These are phyloP conservation scores for Tauraco hartlaubi DNA, from an alignment of 2,797 vertebrate genomes.

Conservation along the genomic window DNA sequence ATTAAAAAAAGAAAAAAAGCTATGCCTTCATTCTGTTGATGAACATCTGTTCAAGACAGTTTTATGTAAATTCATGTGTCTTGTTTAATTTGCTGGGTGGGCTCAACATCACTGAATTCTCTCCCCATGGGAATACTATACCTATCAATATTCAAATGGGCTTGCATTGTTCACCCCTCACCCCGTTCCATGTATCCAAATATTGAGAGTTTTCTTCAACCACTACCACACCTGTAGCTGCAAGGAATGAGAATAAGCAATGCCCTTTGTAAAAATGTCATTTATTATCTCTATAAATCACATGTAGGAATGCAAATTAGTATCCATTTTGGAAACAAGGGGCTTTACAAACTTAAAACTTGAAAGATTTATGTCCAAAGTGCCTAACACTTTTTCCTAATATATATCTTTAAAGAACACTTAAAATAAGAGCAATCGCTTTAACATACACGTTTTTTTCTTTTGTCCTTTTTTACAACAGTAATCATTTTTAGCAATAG, in stretches of 20 bases:
- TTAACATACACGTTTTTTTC: not conserved
- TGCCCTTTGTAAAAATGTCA: not conserved
- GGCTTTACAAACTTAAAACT: not conserved
- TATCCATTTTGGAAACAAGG: not conserved
- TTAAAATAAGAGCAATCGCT: not conserved
- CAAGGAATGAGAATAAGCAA: not conserved
- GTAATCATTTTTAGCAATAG: not conserved
- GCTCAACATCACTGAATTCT: not conserved
- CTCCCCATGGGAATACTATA: not conserved
- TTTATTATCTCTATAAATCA: not conserved
- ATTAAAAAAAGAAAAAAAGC: not conserved
- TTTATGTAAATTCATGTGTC: conserved; percentile 32
- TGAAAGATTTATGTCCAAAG: not conserved
- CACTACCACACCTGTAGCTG: not conserved
- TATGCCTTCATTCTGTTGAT: not conserved
- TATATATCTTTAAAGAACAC: not conserved
- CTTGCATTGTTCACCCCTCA: not conserved
- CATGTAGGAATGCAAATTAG: not conserved
- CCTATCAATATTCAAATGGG: not conserved
- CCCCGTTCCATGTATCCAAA: not conserved
- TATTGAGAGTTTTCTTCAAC: not conserved
- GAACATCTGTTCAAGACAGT: conserved; percentile 42
- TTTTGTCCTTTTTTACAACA: not conserved
- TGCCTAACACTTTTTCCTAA: not conserved
- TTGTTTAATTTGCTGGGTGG: conserved; percentile 37